A percentile compares a stretch with the other conserved stretches of the same genome.
Evolutionary conservation across 2,797 vertebrate species (phyloP).

Genomic region (Corythornis leucogaster): DNA sequence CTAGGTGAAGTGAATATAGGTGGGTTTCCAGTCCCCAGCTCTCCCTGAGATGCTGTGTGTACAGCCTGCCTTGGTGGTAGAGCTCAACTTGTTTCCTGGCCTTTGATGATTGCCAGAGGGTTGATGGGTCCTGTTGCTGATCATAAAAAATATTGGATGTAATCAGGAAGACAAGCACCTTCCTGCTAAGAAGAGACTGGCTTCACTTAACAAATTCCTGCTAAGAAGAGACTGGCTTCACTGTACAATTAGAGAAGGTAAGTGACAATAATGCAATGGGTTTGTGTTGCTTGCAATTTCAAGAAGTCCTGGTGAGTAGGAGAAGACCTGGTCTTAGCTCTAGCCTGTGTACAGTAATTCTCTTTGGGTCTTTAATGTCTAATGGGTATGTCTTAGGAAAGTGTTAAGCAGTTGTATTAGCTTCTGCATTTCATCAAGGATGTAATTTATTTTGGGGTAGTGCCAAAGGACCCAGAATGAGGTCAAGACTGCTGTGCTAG

Average conservation of each 20-base stretch:
- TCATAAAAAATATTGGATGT: neutral
- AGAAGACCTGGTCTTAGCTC: neutral
- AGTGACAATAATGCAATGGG: neutral
- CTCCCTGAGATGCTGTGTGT: neutral
- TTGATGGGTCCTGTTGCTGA: neutral
- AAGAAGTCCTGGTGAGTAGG: neutral
- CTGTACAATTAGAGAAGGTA: neutral
- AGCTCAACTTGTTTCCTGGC: neutral
- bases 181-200: neutral
- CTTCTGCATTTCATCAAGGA: neutral
- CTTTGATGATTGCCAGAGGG: neutral
- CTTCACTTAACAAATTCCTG: neutral
- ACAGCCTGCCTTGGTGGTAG: rapidly evolving
- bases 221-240: neutral
- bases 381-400: neutral
- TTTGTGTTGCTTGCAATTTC: neutral
- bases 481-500: neutral
- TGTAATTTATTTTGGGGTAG: neutral
- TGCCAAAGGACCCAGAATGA: neutral
- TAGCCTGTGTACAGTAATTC: neutral
- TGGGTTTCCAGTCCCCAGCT: rapidly evolving
- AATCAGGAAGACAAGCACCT: neutral
- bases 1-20: rapidly evolving
- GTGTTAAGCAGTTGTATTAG: neutral
- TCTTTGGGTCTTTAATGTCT: neutral